A percentile compares a stretch with the other conserved stretches of the same genome.
Conservation (phyloP, 2,888 invertebrate genomes). For the Tetropium fuscum region DNA sequence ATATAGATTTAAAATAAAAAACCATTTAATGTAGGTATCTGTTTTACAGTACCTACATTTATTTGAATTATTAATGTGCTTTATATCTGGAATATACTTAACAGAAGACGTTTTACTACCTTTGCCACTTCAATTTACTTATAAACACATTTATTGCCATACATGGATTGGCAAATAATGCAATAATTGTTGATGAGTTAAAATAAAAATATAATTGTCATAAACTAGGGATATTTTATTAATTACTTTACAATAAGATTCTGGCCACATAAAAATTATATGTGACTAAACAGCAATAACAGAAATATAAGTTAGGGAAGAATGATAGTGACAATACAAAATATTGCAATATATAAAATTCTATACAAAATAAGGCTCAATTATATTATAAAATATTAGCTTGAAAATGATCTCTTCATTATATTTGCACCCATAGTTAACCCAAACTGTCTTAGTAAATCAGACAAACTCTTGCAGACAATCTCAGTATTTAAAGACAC, state of each 20-base stretch:
- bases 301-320: neutral
- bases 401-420: constrained; percentile 48
- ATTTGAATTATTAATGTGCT: no score
- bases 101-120: no score
- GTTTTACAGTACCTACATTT: no score
- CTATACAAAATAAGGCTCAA: constrained; percentile 27
- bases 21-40: no score
- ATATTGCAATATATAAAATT: constrained; percentile 28
- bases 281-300: constrained; percentile 12
- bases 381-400: constrained; percentile 20
- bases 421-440: constrained; percentile 57
- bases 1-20: no score
- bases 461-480: constrained; percentile 57
- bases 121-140: no score
- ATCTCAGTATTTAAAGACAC: constrained; percentile 58
- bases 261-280: constrained; percentile 16
- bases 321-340: constrained; percentile 15
- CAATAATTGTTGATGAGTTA: no score
- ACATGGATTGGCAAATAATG: no score
- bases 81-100: no score
- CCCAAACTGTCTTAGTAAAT: constrained; percentile 60
- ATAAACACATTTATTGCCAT: no score
- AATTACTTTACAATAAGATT: constrained; percentile 12
- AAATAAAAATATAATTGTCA: no score
- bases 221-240: no score